These are phyloP conservation scores for Sericinus montela DNA, from an alignment of 2,888 invertebrate genomes.

Conservation along the genomic window DNA sequence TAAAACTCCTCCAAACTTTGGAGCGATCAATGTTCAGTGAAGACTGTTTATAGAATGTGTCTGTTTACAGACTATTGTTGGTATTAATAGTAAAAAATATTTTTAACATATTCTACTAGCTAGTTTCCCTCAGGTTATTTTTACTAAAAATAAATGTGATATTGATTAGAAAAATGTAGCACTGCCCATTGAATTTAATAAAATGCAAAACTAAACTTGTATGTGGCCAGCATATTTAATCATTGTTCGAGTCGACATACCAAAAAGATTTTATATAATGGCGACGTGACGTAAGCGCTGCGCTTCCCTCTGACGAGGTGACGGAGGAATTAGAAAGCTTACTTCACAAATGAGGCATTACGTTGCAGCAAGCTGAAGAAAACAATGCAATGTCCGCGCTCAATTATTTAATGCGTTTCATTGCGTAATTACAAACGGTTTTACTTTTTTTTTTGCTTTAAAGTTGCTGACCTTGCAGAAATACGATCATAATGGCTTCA, in stretches of 20 bases:
- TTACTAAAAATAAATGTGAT: no score
- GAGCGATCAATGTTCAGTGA: no score
- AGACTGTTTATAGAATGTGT: no score
- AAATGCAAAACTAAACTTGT: not conserved
- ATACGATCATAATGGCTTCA: no score
- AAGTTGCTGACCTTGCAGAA: no score
- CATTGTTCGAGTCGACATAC: constrained; percentile 4
- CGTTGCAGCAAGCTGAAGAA: constrained; percentile 3
- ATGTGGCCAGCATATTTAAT: constrained; percentile 6
- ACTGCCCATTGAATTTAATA: no score
- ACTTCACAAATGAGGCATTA: constrained; percentile 11
- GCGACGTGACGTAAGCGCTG: constrained; percentile 10
- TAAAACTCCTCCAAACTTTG: no score
- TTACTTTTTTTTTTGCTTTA: not conserved
- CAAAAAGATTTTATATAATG: constrained; percentile 10
- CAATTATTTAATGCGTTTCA: constrained; percentile 8
- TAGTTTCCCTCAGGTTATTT: no score
- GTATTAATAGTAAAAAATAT: no score
- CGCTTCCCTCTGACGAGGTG: constrained; percentile 2
- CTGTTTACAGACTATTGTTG: no score
- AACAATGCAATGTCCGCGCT: constrained; percentile 10
- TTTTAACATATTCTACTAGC: no score
- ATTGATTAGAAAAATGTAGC: no score
- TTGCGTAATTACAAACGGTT: constrained; percentile 10
- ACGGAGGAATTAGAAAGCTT: constrained; percentile 17